A percentile compares a stretch with the other conserved stretches of the same genome.
Conservation (phyloP, 2,888 invertebrate species). For the Vanessa cardui region DNA sequence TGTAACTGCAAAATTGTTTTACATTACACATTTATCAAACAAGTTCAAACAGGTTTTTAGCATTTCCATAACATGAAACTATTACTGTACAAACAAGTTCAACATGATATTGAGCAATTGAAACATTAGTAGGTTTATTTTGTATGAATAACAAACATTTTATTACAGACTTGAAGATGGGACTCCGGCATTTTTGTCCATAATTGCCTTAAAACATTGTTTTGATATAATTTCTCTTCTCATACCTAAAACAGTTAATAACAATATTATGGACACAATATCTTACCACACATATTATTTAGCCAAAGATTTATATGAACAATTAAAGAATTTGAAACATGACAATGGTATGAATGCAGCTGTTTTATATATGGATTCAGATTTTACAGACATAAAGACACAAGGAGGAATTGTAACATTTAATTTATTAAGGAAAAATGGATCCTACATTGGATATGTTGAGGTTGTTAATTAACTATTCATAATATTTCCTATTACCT, state of each 20-base stretch:
- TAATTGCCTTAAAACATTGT: conserved; percentile 91
- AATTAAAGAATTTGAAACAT: conserved; percentile 86
- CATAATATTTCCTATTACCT: too few species aligned
- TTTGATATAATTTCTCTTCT: conserved; percentile 88
- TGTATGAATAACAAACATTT: conserved; percentile 1
- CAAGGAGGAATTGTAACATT: conserved; percentile 96
- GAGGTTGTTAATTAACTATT: conserved; percentile 84
- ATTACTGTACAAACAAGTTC: too few species aligned
- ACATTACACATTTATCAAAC: neutral
- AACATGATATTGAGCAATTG: too few species aligned
- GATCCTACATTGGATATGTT: conserved; percentile 92
- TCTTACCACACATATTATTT: conserved; percentile 89
- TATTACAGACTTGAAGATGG: conserved; percentile 95
- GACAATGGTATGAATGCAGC: conserved; percentile 87
- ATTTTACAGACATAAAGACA: conserved; percentile 81
- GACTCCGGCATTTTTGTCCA: conserved; percentile 93
- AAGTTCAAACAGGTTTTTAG: neutral
- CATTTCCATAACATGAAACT: neutral
- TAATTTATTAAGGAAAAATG: conserved; percentile 90
- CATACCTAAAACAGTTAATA: conserved; percentile 78
- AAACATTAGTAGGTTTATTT: too few species aligned
- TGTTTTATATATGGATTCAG: conserved; percentile 88
- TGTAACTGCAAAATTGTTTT: neutral
- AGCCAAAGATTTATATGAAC: conserved; percentile 87
- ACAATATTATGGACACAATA: conserved; percentile 84